Base-by-base conservation (phyloP, 2,888 invertebrate genomes). In the Scrobipalpa costella region DNA sequence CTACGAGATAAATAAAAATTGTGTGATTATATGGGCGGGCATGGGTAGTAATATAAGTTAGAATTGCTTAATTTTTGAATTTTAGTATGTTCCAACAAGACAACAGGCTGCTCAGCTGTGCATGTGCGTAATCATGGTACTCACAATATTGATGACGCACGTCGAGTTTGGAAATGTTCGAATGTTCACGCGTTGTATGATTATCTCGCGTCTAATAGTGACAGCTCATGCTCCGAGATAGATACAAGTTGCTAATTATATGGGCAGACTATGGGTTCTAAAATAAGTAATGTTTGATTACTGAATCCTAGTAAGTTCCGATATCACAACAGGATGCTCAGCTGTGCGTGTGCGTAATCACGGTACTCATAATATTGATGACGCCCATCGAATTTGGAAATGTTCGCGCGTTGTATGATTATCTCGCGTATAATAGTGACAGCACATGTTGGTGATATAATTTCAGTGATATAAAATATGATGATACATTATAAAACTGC, bases 141-240 rank as follows among this genome's bases (percentile, higher is more conserved):
- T 19, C 50, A 50, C 50, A 19, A 44, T 57, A 62, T 64, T 58
- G 62, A 62, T 55, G 59, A 52, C 49, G n/a, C 58, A 58, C 50
- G 62, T 61, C 49, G 50, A 21, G 38, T 50, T 17, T 17, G 64
- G 27, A 44, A 27, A 3, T n/a, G n/a, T n/a, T n/a, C n/a, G n/a
- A 40, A 55, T 36, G 55, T n/a, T 17, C 52, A 19, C 44, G 55
- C 44, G n/a, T 47, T 27, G 38, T 57, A 64, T 61, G 47, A 57
- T 64, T 36, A 58, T 21, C 49, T 33, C 27, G 55, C n/a, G 21
- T 11, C 38, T 6, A 13, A 38, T 40, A 21, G 11, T 55, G 33
- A 21, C 21, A 19, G 55, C 13, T 33, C 19, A 55, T 27, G 55
- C 27, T 27, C 13, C 1, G 13, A 2, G 8, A 27, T 55, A 52